phyloP scores from a whole-genome alignment of 1,140 invertebrate genomes.

The Drosophila santomea region DNA sequence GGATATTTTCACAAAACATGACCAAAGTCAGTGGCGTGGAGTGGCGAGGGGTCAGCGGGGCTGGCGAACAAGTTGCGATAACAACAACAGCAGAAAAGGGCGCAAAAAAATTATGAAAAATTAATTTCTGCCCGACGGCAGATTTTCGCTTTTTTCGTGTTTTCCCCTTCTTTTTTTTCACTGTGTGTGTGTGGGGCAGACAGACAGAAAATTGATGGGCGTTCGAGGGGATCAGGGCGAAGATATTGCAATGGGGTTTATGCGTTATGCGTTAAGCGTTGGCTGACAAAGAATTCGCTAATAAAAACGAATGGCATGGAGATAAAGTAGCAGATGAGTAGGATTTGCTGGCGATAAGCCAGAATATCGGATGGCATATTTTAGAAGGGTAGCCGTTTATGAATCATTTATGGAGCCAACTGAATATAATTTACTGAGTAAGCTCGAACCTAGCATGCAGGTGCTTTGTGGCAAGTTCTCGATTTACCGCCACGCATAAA shows the following conservation, averaged over 20 bases:
- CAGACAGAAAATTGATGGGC: conserved; percentile 74
- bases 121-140: conserved; percentile 81
- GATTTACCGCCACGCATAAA: conserved; percentile 53
- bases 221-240: conserved; percentile 35
- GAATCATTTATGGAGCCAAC: too few relatives aligned
- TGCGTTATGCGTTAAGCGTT: conserved; percentile 37
- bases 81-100: conserved; percentile 70
- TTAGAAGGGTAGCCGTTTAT: background rate
- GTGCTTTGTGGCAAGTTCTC: too few relatives aligned
- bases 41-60: conserved; percentile 7
- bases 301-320: conserved; percentile 47
- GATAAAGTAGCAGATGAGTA: conserved; percentile 31
- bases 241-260: conserved; percentile 34
- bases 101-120: conserved; percentile 83
- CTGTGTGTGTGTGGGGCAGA: conserved; percentile 29
- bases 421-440: too few relatives aligned
- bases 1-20: conserved; percentile 51
- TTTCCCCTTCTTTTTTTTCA: conserved; percentile 5
- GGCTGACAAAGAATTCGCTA: conserved; percentile 38
- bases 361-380: background rate
- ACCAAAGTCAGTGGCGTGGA: conserved; percentile 36
- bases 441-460: too few relatives aligned
- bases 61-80: conserved; percentile 73
- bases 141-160: conserved; percentile 50
- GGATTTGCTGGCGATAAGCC: conserved; percentile 7